Evolutionary conservation across 2,888 invertebrate genomes (phyloP).

Genomic region (Platerodrilus igneus): DNA sequence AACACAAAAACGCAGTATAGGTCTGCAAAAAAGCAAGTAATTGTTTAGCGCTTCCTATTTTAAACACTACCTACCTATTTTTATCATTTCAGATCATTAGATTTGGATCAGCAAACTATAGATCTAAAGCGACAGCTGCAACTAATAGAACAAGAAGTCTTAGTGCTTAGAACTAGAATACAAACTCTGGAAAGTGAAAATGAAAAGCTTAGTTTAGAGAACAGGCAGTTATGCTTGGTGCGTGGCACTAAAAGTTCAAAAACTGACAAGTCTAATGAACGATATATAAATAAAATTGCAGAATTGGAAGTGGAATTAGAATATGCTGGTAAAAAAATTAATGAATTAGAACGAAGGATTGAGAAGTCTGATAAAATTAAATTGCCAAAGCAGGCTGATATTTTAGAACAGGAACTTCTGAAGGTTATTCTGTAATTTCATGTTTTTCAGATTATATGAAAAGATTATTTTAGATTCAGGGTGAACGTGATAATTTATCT

Average conservation of each 20-base stretch:
- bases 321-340: constrained; percentile 56
- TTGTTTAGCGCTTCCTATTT: constrained; percentile 32
- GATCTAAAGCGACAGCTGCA: constrained; percentile 72
- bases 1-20: constrained; percentile 57
- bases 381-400: constrained; percentile 31
- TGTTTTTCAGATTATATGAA: not conserved
- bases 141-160: constrained; percentile 72
- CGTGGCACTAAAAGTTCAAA: constrained; percentile 54
- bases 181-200: constrained; percentile 69
- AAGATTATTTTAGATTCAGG: constrained; percentile 51
- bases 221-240: constrained; percentile 63
- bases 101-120: constrained; percentile 60
- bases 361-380: constrained; percentile 35
- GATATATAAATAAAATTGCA: constrained; percentile 57
- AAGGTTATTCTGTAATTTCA: constrained; percentile 10
- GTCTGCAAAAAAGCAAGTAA: constrained; percentile 62
- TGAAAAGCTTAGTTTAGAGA: constrained; percentile 69
- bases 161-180: constrained; percentile 62
- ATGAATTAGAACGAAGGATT: constrained; percentile 49
- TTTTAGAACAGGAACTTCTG: constrained; percentile 23
- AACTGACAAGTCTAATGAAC: constrained; percentile 55
- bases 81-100: constrained; percentile 52
- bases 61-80: constrained; percentile 8
- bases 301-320: constrained; percentile 60
- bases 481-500: constrained; percentile 62